Evolutionary conservation across 1,140 invertebrate species (phyloP).

Genomic region (Ridgeia piscesae): DNA sequence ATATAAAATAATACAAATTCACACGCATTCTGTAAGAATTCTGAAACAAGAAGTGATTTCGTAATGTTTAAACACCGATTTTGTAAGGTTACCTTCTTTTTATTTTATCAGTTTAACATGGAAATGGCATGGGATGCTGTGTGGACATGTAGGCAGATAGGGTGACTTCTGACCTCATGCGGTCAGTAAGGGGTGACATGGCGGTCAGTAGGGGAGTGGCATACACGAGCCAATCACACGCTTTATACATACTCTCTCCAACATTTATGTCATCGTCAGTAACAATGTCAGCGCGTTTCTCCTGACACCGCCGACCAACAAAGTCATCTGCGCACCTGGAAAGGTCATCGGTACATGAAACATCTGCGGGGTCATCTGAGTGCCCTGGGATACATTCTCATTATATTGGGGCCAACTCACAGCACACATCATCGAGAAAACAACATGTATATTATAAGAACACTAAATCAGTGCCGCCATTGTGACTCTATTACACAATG

Average conservation of each 20-base stretch:
- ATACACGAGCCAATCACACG: not conserved
- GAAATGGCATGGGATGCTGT: not conserved
- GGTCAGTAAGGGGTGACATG: not conserved
- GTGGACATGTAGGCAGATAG: not conserved
- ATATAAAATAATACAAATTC: too few species aligned
- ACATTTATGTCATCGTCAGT: slow-evolving; percentile 5
- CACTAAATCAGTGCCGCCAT: not conserved
- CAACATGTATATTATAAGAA: not conserved
- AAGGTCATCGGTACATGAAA: not conserved
- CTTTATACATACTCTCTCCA: not conserved
- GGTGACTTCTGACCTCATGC: not conserved
- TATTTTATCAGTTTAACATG: too few species aligned
- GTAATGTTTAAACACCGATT: too few species aligned
- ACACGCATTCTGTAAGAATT: too few species aligned
- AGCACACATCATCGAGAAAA: not conserved
- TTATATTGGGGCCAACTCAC: not conserved
- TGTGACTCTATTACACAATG: not conserved
- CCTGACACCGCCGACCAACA: not conserved
- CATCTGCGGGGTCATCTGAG: not conserved
- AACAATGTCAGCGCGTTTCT: not conserved
- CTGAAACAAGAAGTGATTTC: too few species aligned
- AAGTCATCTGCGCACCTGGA: not conserved
- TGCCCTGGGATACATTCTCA: not conserved
- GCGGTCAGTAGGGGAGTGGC: not conserved
- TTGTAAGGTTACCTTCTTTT: too few species aligned